Evolutionary conservation across 2,113 vertebrate genomes (phyloP).

Genomic region (Phylloscopus trochiloides): DNA sequence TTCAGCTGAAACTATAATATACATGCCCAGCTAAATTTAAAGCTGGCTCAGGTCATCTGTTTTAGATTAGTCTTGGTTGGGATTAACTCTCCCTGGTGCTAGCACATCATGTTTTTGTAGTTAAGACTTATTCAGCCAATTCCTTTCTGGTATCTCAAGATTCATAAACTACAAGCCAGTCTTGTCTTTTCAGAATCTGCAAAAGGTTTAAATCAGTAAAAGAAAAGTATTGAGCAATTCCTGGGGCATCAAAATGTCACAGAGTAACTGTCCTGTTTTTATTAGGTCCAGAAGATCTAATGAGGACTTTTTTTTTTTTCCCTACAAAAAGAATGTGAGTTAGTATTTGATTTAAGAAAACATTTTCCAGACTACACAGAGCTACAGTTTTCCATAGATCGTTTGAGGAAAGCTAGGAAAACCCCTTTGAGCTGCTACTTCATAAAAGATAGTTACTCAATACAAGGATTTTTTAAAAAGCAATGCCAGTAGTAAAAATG

Average conservation of each 20-base stretch:
- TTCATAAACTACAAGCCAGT: not conserved
- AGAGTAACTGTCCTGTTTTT: not conserved
- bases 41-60: not conserved
- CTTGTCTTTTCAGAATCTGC: not conserved
- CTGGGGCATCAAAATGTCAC: not conserved
- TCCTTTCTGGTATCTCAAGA: not conserved
- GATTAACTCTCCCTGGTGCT: not conserved
- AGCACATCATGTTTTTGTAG: not conserved
- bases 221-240: not conserved
- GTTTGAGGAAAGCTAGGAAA: not conserved
- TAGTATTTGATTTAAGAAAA: not conserved
- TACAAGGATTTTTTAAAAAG: not conserved
- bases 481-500: not conserved
- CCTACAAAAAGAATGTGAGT: not conserved
- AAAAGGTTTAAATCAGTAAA: not conserved
- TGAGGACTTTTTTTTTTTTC: not conserved
- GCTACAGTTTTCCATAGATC: not conserved
- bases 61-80: not conserved
- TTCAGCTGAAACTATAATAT: not conserved
- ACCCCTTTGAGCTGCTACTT: not conserved
- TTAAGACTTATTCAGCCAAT: not conserved
- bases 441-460: not conserved
- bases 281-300: not conserved
- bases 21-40: not conserved
- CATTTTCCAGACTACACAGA: not conserved